Base-by-base conservation (phyloP, 2,113 vertebrate genomes). In the Xenopus borealis region DNA sequence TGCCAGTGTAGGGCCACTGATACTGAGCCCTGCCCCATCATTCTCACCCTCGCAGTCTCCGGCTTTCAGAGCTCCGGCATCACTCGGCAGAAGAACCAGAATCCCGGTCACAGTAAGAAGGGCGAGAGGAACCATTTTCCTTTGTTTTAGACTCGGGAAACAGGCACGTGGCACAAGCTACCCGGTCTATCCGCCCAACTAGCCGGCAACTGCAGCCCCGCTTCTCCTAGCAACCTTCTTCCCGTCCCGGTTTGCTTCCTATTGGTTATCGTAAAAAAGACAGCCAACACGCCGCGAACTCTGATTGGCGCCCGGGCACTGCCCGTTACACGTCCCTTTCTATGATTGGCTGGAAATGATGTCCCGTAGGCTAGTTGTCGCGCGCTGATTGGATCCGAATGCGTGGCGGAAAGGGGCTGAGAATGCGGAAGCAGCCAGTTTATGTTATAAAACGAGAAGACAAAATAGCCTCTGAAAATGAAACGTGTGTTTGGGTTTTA, bases 211-310 rank as follows among this genome's bases (percentile, higher is more conserved):
- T 73, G 33, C 19, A 12, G n/a, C 72, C 13, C 57, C 12, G 58
- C 23, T 62, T 75, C 72, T 62, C 72, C 72, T 61, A 61, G 66
- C 65, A 75, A 75, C 57, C 64, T 1, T 45, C 57, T 19, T 47
- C 66, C 66, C 10, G 57, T 55, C 23, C 44, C 16, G 55, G 33
- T 65, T 62, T 17, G 16, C 58, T 62, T 55, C 57, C 44, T 47
- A 75, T 75, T 75, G 58, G 72, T n/a, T 18, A 13, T 1, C 0
- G 7, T 2, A 2, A 27, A 23, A 53, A 30, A 12, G 12, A 46
- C 23, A 40, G 6, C 12, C 47, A 69, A 57, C 72, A 75, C 72
- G 72, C 16, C 8, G 66, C 72, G 18, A 12, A 19, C 27, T 19
- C 7, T 7, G 20, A 75, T 75, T 69, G 72, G 72, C 12, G 11